Evolutionary conservation across 53 echinoderm and acorn worm genomes (phyloP), one percentile per base, ranked within the genome.

Genomic region (Mesocentrotus franciscanus): DNA sequence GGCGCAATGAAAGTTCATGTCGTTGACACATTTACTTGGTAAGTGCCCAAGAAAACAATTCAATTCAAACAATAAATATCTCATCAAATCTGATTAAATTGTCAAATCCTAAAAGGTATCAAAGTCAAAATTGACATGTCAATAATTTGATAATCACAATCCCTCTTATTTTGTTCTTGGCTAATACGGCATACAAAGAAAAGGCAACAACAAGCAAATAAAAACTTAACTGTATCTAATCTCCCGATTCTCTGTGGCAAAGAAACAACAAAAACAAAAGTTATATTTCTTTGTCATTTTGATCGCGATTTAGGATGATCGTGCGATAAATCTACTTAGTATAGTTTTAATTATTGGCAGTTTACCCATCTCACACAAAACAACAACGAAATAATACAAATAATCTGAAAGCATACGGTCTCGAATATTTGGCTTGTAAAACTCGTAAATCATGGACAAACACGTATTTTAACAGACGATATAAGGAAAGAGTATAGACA

Each of bases 41-140:
- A 75, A 56, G 93, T 93, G 93, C 93, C 93, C 75, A 93, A 93
- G 93, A 93, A 57, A 58, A 93, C 93, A 76, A 76, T 93, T 93
- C 78, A 93, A 93, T 93, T 72, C 76, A 93, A 93, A 93, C 93
- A 93, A 93, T 76, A 93, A 57, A 93, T 93, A 93, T 93, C 74
- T 93, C 93, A 74, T 93, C 32, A 93, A 78, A 75, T 56, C 76
- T 7, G 49, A 76, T 55, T 49, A 49, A 59, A 29, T 76, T 59
- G 27, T 9, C 17, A 75, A 93, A 93, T 93, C 78, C 55, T 66
- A 75, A 59, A 59, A 32, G 22, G 33, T 93, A 66, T 64, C 92
- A 33, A 92, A 56, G n/a, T 58, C 60, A 61, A 30, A 90, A 92
- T 35, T 66, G 91, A 91, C 70, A 68, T 26, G 61, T 91, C 92